Conservation (phyloP, 2,888 invertebrate species). For the Caradrina clavipalpis region DNA sequence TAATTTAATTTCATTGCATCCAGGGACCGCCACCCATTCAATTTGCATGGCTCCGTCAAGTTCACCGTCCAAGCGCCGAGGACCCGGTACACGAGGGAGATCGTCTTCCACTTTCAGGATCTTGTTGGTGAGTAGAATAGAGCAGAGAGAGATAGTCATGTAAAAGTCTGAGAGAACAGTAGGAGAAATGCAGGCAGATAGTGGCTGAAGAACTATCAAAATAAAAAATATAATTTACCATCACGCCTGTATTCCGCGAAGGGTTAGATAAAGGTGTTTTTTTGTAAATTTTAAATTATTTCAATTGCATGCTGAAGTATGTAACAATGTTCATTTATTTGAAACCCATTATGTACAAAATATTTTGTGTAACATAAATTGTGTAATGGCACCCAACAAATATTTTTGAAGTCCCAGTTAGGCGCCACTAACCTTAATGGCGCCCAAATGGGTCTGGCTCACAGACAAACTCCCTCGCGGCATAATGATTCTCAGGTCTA, state of each 20-base stretch:
- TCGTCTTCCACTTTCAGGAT: constrained; percentile 92
- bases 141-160: neutral
- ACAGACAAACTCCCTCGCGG: no score
- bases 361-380: neutral
- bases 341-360: no score
- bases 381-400: neutral
- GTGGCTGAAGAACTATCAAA: no score
- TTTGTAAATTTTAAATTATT: no score
- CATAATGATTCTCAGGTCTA: no score
- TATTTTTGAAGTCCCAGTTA: neutral
- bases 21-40: constrained; percentile 79
- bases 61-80: constrained; percentile 89
- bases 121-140: constrained; percentile 87
- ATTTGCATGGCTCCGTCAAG: constrained; percentile 84
- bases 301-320: no score
- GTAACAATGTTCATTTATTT: no score
- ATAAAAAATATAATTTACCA: no score
- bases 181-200: no score
- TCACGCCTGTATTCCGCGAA: no score
- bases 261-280: no score
- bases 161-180: neutral
- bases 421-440: constrained; percentile 1
- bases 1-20: neutral
- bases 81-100: constrained; percentile 91
- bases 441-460: constrained; percentile 1